Percentiles rank a stretch among this genome's conserved stretches.
Conservation (phyloP, 2,113 vertebrate species). For the Speoplatyrhinus poulsoni region DNA sequence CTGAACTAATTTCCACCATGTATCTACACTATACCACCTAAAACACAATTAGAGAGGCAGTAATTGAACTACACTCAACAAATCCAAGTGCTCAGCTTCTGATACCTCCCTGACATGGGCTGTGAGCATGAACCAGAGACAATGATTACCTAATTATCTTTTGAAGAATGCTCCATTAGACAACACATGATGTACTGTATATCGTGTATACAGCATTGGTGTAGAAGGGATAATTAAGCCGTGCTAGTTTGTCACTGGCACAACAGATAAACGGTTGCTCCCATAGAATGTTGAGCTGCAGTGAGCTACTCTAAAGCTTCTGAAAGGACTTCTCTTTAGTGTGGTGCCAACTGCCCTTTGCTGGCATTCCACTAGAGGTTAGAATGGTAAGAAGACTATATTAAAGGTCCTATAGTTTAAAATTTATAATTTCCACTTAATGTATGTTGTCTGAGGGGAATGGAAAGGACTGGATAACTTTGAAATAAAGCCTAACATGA, state of each 20-base stretch:
- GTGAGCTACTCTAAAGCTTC: neutral
- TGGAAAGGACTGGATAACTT: neutral
- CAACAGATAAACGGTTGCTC: slow-evolving; percentile 35
- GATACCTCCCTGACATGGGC: slow-evolving; percentile 11
- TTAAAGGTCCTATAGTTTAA: neutral
- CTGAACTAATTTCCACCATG: slow-evolving; percentile 6
- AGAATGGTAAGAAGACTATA: slow-evolving; percentile 8
- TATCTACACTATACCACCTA: slow-evolving; percentile 9
- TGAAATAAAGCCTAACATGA: too few relatives aligned
- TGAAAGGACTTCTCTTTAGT: neutral
- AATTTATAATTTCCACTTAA: too few relatives aligned
- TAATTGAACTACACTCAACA: slow-evolving; percentile 30
- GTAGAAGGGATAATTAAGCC: slow-evolving; percentile 58
- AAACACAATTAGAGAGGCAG: slow-evolving; percentile 18
- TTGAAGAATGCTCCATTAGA: slow-evolving; percentile 62
- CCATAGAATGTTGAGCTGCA: slow-evolving; percentile 25
- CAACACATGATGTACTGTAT: slow-evolving; percentile 58
- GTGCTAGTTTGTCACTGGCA: slow-evolving; percentile 52
- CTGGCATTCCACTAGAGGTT: neutral
- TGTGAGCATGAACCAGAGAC: slow-evolving; percentile 17
- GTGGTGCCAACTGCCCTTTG: neutral
- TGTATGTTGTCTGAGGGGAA: neutral
- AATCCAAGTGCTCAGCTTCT: slow-evolving; percentile 26
- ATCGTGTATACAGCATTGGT: slow-evolving; percentile 40
- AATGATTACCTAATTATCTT: slow-evolving; percentile 62